Evolutionary conservation across 2,797 vertebrate species (phyloP).

Genomic region (Lateolabrax maculatus): DNA sequence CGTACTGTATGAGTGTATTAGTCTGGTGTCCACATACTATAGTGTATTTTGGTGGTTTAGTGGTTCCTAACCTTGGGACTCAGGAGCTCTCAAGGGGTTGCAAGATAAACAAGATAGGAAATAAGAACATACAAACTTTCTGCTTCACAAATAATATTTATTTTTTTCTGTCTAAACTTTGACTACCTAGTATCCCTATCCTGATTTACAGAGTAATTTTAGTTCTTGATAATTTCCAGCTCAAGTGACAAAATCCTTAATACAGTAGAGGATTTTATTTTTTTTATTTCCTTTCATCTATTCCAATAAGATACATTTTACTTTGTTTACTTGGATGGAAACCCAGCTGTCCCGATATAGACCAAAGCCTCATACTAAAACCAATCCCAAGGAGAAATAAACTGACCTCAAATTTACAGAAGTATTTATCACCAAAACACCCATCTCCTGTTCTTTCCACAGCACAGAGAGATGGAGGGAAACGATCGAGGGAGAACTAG

Average conservation of each 20-base stretch:
- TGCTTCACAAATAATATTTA: background rate
- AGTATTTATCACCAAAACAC: conserved; percentile 8
- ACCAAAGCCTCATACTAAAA: background rate
- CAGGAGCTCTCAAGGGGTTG: background rate
- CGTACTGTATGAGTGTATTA: background rate
- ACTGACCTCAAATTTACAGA: conserved; percentile 2
- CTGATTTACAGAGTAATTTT: background rate
- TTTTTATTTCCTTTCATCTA: background rate
- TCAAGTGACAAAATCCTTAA: background rate
- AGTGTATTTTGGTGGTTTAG: background rate
- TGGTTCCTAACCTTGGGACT: background rate
- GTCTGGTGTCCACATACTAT: background rate
- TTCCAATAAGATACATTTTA: background rate
- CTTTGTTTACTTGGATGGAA: background rate
- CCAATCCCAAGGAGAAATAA: background rate
- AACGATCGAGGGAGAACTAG: background rate
- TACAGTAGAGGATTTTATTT: background rate
- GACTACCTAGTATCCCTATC: background rate
- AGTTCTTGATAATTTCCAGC: background rate
- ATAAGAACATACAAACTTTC: background rate
- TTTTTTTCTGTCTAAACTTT: background rate
- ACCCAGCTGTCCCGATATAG: background rate
- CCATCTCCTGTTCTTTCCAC: background rate
- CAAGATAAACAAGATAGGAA: background rate
- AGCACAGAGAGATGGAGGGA: conserved; percentile 4